Evolutionary conservation across 2,797 vertebrate species (phyloP).

Genomic region (Potorous gilbertii): DNA sequence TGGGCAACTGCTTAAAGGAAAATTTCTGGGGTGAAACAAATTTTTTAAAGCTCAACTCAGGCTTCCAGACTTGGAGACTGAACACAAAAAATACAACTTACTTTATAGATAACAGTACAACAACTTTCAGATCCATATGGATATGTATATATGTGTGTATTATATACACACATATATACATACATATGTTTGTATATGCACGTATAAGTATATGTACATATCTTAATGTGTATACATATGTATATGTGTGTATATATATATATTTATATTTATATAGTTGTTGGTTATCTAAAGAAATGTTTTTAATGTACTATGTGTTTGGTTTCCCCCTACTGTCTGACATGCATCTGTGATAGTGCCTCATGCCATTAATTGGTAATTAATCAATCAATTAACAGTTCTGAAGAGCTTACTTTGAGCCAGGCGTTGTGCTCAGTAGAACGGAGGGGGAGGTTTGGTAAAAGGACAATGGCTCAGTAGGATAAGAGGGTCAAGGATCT

Average conservation of each 20-base stretch:
- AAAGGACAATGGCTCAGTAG: not conserved
- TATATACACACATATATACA: no score
- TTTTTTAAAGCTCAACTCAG: not conserved
- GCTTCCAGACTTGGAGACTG: not conserved
- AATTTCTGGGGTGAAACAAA: not conserved
- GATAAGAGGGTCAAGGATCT: not conserved
- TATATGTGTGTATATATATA: no score
- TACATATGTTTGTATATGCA: no score
- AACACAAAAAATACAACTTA: not conserved
- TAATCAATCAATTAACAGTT: not conserved
- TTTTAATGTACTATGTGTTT: not conserved
- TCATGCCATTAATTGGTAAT: not conserved
- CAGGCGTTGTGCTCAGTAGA: not conserved
- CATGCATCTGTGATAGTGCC: not conserved
- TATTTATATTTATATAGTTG: no score
- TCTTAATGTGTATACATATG: not conserved
- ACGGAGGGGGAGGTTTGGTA: not conserved
- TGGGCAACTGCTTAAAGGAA: not conserved
- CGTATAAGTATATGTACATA: no score
- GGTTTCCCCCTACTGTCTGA: not conserved
- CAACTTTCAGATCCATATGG: not conserved
- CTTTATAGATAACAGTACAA: not conserved
- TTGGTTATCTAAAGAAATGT: not conserved
- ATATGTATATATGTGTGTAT: no score
- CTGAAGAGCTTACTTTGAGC: not conserved